Evolutionary conservation across 2,113 vertebrate genomes (phyloP).

Genomic region (Notiomystis cincta): DNA sequence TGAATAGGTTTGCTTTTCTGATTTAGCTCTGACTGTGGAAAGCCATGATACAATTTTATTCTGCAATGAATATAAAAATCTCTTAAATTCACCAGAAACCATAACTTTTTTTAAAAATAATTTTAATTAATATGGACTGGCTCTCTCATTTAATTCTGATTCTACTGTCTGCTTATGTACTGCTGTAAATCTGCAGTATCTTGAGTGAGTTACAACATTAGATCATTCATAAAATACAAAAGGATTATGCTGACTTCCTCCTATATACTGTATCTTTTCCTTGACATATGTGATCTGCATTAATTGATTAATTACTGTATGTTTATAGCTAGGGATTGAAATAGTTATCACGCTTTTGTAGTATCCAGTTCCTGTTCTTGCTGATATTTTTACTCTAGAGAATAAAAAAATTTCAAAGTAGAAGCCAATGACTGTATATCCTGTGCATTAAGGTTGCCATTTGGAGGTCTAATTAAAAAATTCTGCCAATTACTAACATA

Average conservation of each 20-base stretch:
- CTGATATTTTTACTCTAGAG: conserved; percentile 36
- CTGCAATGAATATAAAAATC: neutral
- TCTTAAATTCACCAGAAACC: neutral
- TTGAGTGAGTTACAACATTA: neutral
- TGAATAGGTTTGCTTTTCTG: neutral
- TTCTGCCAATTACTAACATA: conserved; percentile 64
- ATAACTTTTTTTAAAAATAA: neutral
- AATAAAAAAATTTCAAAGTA: conserved; percentile 64
- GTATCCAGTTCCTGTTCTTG: conserved; percentile 31
- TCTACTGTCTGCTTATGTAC: neutral
- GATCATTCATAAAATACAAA: conserved; percentile 12
- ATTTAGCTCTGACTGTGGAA: neutral
- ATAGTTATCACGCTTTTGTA: conserved; percentile 38
- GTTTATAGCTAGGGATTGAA: conserved; percentile 65
- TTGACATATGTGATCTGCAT: conserved; percentile 13
- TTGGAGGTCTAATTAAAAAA: conserved; percentile 73
- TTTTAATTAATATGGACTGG: neutral
- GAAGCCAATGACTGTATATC: conserved; percentile 58
- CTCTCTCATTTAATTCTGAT: neutral
- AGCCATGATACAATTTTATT: neutral
- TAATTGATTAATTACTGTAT: conserved; percentile 70
- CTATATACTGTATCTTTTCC: neutral
- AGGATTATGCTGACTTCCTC: conserved; percentile 58
- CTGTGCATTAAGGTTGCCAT: conserved; percentile 45
- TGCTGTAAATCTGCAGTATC: neutral